Base-by-base conservation (phyloP, 1,140 invertebrate genomes). In the Brachionus asplanchnoidis region DNA sequence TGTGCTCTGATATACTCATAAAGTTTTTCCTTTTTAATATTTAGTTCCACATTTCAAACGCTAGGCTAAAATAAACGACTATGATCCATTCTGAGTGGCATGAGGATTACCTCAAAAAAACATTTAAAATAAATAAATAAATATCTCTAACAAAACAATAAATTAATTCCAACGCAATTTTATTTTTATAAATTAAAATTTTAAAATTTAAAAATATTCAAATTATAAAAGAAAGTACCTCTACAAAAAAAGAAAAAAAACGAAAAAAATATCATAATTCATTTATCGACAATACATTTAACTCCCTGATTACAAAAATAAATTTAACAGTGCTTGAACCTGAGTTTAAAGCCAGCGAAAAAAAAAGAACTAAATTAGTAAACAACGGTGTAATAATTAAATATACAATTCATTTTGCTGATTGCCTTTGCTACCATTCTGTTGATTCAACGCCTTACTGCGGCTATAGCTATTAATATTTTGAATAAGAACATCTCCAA, bases 341-440 rank as follows among this genome's bases (percentile, higher is more conserved):
- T 40, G 40, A 23, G 32, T 23, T 42, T 17, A 14, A 70, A 70
- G 32, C 32, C 11, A 28, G 8, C 20, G 26, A 77, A 77, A 77
- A 50, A 77, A 17, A 77, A 46, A 11, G 20, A 50, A 77, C 26
- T 36, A 32, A 44, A 44, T 44, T 17, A 75, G 20, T 26, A 50
- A 77, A 50, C 73, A 77, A 77, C 73, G 73, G 73, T 77, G 17
- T 77, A 9, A 50, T 77, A 77, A 14, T 50, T 77, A 77, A 77
- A 77, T 77, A 50, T 77, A 77, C 73, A 77, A 6, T 77, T 77
- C 73, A 28, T 50, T 77, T 14, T 46, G 42, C 42, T 50, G 20
- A 23, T 77, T 44, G n/a, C 2, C 20, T 20, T 46, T 17, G 9
- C 50, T 12, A 50, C 32, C 44, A 36, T 77, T 28, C 42, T 77